Conservation (phyloP, 2,888 invertebrate species). For the Tipula lateralis region DNA sequence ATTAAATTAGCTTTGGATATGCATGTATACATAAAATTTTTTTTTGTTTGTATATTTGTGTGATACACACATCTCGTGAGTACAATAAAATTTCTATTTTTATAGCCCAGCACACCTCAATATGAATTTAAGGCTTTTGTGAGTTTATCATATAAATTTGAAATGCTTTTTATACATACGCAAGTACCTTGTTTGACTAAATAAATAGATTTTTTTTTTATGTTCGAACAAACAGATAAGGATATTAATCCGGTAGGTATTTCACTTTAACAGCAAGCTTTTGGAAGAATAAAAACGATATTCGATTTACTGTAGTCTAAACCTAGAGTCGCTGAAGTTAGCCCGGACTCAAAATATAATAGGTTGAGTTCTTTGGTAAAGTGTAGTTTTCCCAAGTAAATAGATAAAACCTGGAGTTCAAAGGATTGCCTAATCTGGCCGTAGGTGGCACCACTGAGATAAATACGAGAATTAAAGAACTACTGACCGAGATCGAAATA, state of each 20-base stretch:
- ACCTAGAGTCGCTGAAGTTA: no score
- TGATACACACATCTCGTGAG: not conserved
- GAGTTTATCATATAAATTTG: not conserved
- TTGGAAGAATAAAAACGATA: not conserved
- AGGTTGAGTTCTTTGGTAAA: no score
- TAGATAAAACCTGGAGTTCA: no score
- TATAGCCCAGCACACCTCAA: not conserved
- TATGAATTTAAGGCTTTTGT: not conserved
- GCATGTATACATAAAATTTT: not conserved
- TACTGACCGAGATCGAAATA: no score
- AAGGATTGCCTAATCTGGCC: no score
- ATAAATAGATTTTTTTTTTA: not conserved
- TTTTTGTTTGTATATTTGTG: not conserved
- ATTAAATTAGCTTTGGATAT: not conserved
- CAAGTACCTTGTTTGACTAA: not conserved
- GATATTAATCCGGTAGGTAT: not conserved
- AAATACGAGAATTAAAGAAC: no score
- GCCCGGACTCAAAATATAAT: no score
- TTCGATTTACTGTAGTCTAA: no score
- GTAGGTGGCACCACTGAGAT: no score
- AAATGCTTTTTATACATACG: not conserved
- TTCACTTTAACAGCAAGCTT: not conserved
- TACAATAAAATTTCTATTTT: not conserved
- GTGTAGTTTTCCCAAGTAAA: no score
- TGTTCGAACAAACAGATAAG: not conserved